These are phyloP conservation scores for Cerastis leucographa DNA, from an alignment of 2,888 invertebrate genomes.

Conservation along the genomic window DNA sequence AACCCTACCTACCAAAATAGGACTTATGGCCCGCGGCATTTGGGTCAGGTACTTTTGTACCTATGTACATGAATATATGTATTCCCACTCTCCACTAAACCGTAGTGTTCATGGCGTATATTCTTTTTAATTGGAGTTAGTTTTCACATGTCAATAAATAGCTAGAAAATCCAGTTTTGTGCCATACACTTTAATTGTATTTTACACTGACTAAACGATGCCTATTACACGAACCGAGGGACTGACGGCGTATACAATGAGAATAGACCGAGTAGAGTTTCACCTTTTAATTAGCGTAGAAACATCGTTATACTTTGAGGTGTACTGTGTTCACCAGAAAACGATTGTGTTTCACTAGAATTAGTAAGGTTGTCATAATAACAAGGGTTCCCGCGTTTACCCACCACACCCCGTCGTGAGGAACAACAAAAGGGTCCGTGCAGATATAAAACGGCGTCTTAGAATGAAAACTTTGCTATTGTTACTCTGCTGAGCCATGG, in stretches of 20 bases:
- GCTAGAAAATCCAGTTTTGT: constrained; percentile 15
- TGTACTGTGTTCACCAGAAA: constrained; percentile 55
- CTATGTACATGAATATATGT: constrained; percentile 20
- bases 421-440: constrained; percentile 80
- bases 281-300: constrained; percentile 53
- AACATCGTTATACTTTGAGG: constrained; percentile 53
- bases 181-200: constrained; percentile 8
- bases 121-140: constrained; percentile 51
- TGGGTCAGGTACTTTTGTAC: constrained; percentile 22
- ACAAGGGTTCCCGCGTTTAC: constrained; percentile 73
- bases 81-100: constrained; percentile 10
- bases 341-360: constrained; percentile 73
- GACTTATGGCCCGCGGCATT: constrained; percentile 8
- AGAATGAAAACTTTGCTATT: constrained; percentile 87
- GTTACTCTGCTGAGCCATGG: constrained; percentile 84
- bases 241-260: constrained; percentile 28
- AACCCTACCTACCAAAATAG: constrained; percentile 14
- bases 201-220: constrained; percentile 13
- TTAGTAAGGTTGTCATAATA: constrained; percentile 79
- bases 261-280: constrained; percentile 43
- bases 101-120: constrained; percentile 21
- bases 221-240: constrained; percentile 18
- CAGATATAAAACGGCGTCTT: constrained; percentile 85
- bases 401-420: constrained; percentile 72
- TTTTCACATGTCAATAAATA: constrained; percentile 25